phyloP scores from a whole-genome alignment of 2,113 vertebrate genomes.

The Irena cyanogastra region DNA sequence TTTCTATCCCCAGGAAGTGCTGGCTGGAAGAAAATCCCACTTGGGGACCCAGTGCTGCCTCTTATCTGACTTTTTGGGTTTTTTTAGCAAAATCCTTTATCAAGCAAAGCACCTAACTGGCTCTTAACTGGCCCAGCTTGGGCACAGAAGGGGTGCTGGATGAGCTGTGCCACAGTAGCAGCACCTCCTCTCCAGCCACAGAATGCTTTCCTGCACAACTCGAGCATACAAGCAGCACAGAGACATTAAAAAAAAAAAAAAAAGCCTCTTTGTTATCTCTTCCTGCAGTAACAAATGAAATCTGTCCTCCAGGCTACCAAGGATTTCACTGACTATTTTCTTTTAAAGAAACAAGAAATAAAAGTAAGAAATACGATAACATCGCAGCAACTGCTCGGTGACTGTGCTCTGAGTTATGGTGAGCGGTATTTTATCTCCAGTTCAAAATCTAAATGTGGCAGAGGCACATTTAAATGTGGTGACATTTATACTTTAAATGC shows the following conservation, averaged over 20 bases:
- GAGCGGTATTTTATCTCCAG: slow-evolving; percentile 47
- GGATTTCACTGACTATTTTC: background rate
- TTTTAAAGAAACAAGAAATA: slow-evolving; percentile 51
- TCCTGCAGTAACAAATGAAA: slow-evolving; percentile 27
- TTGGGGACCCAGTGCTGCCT: background rate
- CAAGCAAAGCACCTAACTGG: background rate
- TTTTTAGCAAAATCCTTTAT: background rate
- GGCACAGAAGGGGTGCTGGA: background rate
- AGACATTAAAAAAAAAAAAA: background rate
- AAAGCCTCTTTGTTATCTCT: background rate
- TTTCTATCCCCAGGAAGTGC: background rate
- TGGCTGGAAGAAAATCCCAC: background rate
- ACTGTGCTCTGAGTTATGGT: background rate
- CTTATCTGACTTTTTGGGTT: background rate
- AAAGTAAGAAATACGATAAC: slow-evolving; percentile 51
- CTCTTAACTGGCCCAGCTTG: background rate
- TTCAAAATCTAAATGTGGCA: slow-evolving; percentile 62
- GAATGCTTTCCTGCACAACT: background rate
- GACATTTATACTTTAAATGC: slow-evolving; percentile 70
- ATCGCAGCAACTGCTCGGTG: background rate
- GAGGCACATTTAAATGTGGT: slow-evolving; percentile 51
- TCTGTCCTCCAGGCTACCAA: background rate
- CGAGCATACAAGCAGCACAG: background rate
- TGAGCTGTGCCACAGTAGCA: background rate
- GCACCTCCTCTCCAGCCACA: background rate